A percentile compares a stretch with the other conserved stretches of the same genome.
These are phyloP conservation scores for Rhodinocichla rosea DNA, from an alignment of 2,113 vertebrate species.

Conservation along the genomic window DNA sequence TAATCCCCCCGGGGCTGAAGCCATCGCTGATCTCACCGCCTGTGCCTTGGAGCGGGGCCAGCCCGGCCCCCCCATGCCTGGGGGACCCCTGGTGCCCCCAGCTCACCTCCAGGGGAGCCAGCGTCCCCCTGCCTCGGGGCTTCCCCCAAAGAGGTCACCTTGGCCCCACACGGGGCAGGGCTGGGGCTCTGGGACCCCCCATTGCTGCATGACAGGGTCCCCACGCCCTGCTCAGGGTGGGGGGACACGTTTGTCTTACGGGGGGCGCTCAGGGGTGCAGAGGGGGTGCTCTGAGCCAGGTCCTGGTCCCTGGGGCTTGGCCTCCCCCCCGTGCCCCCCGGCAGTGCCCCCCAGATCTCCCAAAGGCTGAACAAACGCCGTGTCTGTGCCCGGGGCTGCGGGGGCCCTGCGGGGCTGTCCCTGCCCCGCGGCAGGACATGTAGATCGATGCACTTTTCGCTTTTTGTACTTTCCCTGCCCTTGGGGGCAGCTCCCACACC, in stretches of 20 bases:
- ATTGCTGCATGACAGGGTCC: neutral
- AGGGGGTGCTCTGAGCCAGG: neutral
- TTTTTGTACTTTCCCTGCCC: slow-evolving; percentile 32
- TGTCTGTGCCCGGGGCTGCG: neutral
- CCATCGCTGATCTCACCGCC: slow-evolving; percentile 65
- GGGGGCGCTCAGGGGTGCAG: neutral
- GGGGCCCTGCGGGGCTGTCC: neutral
- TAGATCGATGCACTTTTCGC: slow-evolving; percentile 45
- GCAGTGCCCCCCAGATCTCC: neutral
- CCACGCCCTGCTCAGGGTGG: neutral
- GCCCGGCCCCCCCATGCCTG: accelerated
- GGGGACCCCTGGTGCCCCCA: neutral
- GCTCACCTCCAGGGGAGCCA: accelerated
- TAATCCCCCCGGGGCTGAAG: neutral
- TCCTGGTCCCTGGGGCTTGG: neutral
- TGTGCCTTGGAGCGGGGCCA: slow-evolving; percentile 64
- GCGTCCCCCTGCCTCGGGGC: neutral
- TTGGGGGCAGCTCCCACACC: neutral
- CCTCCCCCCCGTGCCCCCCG: neutral
- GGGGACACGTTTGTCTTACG: neutral
- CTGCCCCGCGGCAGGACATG: neutral
- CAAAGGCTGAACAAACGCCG: neutral
- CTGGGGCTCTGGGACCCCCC: neutral
- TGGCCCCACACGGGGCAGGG: neutral
- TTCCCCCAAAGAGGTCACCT: neutral